Percentiles rank a stretch among this genome's conserved stretches.
These are phyloP conservation scores for Lottia gigantea DNA, from an alignment of 2,888 invertebrate species.

Conservation along the genomic window DNA sequence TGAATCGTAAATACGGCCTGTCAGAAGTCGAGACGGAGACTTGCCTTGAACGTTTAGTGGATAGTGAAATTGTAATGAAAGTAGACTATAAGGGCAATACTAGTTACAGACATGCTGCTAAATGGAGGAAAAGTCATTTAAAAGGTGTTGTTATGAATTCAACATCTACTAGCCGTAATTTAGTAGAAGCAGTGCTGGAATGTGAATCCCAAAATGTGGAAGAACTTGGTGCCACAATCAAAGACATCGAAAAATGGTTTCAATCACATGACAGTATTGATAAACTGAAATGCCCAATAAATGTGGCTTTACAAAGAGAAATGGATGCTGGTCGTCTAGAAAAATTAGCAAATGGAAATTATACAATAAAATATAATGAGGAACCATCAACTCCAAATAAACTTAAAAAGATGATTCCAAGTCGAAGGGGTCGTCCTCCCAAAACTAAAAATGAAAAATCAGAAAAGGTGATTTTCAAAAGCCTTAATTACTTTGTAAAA, in stretches of 20 bases:
- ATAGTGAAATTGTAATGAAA: constrained; percentile 80
- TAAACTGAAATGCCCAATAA: constrained; percentile 67
- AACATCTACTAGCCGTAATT: constrained; percentile 39
- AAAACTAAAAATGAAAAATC: constrained; percentile 39
- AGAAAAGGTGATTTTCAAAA: constrained; percentile 36
- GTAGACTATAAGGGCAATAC: constrained; percentile 89
- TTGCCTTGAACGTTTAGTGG: constrained; percentile 81
- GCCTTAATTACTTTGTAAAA: too few species aligned
- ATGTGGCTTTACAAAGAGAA: constrained; percentile 78
- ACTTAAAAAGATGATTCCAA: constrained; percentile 61
- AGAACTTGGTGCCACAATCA: constrained; percentile 44
- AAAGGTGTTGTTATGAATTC: constrained; percentile 56
- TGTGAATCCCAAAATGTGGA: constrained; percentile 16
- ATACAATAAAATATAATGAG: constrained; percentile 31
- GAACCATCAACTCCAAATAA: constrained; percentile 74
- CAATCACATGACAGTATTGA: constrained; percentile 45
- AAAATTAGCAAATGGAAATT: constrained; percentile 68
- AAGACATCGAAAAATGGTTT: constrained; percentile 59
- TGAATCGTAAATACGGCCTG: constrained; percentile 80
- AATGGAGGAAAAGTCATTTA: constrained; percentile 74
- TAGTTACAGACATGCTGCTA: constrained; percentile 85
- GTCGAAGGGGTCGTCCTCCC: constrained; percentile 47
- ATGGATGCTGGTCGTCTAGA: constrained; percentile 77
- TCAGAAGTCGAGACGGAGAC: constrained; percentile 73
- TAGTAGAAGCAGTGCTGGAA: constrained; percentile 43